A percentile compares a stretch with the other conserved stretches of the same genome.
Evolutionary conservation across 1,140 invertebrate species (phyloP).

Genomic region (Apis cerana): DNA sequence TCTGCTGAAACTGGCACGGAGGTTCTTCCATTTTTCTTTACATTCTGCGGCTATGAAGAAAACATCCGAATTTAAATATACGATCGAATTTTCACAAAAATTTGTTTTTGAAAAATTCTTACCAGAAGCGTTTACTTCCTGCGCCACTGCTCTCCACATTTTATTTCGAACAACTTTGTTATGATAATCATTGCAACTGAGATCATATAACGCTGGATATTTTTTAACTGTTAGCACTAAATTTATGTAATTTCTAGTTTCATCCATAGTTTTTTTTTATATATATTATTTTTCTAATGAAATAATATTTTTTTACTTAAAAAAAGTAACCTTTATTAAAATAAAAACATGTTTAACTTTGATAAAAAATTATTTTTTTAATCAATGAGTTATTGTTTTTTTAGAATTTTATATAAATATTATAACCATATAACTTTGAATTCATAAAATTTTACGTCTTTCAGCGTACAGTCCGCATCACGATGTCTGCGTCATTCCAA

Average conservation of each 20-base stretch:
- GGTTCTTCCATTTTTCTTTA: conserved; percentile 6
- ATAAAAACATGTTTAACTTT: no score
- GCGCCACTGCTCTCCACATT: conserved; percentile 9
- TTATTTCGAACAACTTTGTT: conserved; percentile 22
- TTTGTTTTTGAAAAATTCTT: not conserved
- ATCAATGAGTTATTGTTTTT: not conserved
- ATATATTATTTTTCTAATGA: not conserved
- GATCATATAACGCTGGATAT: conserved; percentile 10
- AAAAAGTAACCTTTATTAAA: not conserved
- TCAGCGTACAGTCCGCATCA: no score
- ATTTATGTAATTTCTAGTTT: conserved; percentile 8
- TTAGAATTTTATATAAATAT: not conserved
- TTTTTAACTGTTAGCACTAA: conserved; percentile 22
- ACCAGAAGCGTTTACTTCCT: conserved; percentile 14
- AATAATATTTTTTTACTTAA: not conserved
- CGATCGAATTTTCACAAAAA: not conserved
- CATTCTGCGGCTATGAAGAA: not conserved
- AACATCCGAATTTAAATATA: not conserved
- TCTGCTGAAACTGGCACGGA: not conserved
- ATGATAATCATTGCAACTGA: conserved; percentile 14
- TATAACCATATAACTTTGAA: not conserved
- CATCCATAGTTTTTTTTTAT: not conserved
- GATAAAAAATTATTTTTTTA: not conserved
- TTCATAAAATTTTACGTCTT: not conserved
- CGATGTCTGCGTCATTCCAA: not conserved